These are phyloP conservation scores for Passer montanus DNA, from an alignment of 2,113 vertebrate species.

Conservation along the genomic window DNA sequence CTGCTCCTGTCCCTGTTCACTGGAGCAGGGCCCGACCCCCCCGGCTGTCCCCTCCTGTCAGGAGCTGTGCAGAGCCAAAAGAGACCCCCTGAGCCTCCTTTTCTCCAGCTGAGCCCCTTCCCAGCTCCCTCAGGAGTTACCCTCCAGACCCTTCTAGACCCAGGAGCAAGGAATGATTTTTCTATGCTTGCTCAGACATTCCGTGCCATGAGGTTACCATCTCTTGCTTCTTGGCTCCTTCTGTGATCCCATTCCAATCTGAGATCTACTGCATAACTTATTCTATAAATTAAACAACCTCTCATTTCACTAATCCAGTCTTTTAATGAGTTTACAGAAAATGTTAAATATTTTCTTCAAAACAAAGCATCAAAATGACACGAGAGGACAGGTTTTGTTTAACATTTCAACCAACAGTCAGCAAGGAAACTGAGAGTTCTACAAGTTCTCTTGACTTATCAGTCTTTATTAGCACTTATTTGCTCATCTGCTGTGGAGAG, in stretches of 20 bases:
- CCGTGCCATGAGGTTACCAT: background rate
- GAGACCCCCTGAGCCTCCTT: background rate
- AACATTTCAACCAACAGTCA: background rate
- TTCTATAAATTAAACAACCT: background rate
- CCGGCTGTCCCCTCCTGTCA: background rate
- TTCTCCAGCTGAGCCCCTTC: background rate
- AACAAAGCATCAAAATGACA: background rate
- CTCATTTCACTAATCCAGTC: background rate
- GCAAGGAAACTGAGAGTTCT: background rate
- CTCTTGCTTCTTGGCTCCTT: background rate
- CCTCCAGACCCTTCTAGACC: background rate
- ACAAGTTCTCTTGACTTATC: background rate
- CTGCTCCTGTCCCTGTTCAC: background rate
- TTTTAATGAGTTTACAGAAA: background rate
- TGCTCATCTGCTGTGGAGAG: background rate
- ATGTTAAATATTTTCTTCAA: background rate
- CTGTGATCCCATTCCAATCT: background rate
- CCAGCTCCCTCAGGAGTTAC: background rate
- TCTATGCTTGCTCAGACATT: background rate
- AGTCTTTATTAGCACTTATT: background rate
- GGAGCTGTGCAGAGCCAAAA: background rate
- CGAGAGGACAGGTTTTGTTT: background rate
- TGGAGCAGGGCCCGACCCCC: background rate
- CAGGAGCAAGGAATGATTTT: background rate
- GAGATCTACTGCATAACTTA: background rate